phyloP scores from a whole-genome alignment of 2,113 vertebrate species.

The Miniopterus natalensis region DNA sequence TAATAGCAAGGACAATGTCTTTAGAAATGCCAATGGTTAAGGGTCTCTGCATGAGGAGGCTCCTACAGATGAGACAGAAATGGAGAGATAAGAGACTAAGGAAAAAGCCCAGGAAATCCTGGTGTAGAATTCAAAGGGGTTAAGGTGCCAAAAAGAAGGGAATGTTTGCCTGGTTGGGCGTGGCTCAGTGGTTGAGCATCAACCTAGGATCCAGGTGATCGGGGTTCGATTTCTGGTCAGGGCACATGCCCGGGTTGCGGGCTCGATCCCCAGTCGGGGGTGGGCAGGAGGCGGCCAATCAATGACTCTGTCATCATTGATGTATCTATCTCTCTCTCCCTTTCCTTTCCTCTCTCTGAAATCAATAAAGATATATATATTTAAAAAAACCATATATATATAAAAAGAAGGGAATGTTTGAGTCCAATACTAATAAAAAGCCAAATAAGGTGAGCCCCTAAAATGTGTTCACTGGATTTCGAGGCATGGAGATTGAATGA shows the following conservation, averaged over 20 bases:
- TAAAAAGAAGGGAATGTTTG: constrained; percentile 10
- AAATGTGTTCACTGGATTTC: not conserved
- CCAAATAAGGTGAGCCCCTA: not conserved
- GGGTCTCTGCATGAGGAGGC: not conserved
- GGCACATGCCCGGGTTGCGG: no score
- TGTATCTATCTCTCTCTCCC: no score
- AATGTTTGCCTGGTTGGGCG: not conserved
- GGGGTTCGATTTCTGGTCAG: no score
- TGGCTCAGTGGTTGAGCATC: no score
- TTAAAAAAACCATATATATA: no score
- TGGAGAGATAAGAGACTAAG: not conserved
- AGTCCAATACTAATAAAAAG: constrained; percentile 26
- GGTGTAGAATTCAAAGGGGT: not conserved
- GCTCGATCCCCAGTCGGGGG: no score
- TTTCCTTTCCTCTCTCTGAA: no score
- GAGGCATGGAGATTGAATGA: not conserved
- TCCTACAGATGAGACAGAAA: not conserved
- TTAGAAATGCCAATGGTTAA: not conserved
- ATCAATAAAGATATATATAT: no score
- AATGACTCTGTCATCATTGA: no score
- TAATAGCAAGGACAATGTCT: not conserved
- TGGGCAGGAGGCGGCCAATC: no score
- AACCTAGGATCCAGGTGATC: no score
- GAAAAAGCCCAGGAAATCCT: not conserved
- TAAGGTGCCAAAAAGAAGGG: constrained; percentile 1